Evolutionary conservation across 37 sponge, comb jelly and placozoan genomes (phyloP), one percentile per base, ranked within the genome.

Genomic region (Mnemiopsis leidyi): DNA sequence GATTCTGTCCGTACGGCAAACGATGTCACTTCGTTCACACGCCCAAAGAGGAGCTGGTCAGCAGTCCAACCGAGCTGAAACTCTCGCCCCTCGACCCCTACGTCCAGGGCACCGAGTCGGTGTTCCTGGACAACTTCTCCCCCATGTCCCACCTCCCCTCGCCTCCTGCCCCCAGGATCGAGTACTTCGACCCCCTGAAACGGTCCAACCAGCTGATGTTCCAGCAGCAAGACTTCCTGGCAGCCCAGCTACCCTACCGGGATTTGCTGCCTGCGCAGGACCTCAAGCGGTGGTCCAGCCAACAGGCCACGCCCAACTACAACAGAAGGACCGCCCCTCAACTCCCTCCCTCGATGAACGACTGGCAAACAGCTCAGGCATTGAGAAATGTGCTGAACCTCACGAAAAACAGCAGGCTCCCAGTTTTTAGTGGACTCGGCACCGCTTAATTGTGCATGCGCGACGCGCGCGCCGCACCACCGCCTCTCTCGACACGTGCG

Each of bases 21-120:
- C 83, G 99, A 23, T 98, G 99, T 92, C 99, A 98, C 93, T 98
- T 98, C 83, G 95, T 98, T 76, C 99, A 98, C 94, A 95, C 94
- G 77, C 92, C 95, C 23, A 96, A 97, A 3, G 97, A 97, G 92
- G 93, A 94, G 24, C 61, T 94, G 77, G 61, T 1, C 1, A 9
- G 9, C 9, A 35, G 36, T 25, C 2, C 73, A 21, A 21, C 73
- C 73, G 73, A 69, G 24, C 1, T 69, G 28, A 69, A 69, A 25
- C 28, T 69, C 28, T 69, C 73, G 2, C 73, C 73, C 73, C 73
- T 69, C 1, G 73, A 69, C 1, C 73, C 24, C 24, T 69, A 25
- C 73, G 28, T 20, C 2, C 73, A 25, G 2, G 73, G 73, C n/a
- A 5, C 73, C 2, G 73, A 69, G 29, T 48, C 61, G 5, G 61